Evolutionary conservation across 2,113 vertebrate genomes (phyloP).

Genomic region (Austrofundulus limnaeus): DNA sequence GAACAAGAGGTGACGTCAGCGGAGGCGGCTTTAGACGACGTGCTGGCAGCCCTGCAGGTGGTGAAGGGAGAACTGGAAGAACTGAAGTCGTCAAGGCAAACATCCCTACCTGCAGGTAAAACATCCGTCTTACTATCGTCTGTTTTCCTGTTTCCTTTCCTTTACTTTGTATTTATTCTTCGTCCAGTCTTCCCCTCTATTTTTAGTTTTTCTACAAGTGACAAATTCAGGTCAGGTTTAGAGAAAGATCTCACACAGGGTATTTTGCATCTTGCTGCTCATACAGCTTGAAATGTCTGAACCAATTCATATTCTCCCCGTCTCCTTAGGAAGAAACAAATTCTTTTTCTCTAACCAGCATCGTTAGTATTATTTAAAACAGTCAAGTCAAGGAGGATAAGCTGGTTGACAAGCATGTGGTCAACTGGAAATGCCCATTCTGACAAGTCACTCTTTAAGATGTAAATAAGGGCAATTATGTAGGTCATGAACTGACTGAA

Average conservation of each 20-base stretch:
- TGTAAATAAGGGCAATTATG: conserved; percentile 10
- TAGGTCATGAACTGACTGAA: conserved; percentile 5
- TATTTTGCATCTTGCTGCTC: too few species aligned
- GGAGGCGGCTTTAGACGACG: conserved; percentile 24
- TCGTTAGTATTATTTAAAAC: not conserved
- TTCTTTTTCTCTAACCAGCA: conserved; percentile 3
- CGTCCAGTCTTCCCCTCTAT: conserved; percentile 13
- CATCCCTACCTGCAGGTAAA: conserved; percentile 87
- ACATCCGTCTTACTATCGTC: conserved; percentile 18
- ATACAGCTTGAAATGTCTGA: too few species aligned
- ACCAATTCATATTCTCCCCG: not conserved
- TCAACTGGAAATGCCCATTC: not conserved
- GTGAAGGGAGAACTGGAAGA: conserved; percentile 70
- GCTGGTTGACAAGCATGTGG: not conserved
- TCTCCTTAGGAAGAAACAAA: not conserved
- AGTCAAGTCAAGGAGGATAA: not conserved
- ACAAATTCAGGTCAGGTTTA: conserved; percentile 50
- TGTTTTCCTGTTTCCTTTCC: conserved; percentile 24
- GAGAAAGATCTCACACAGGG: not conserved
- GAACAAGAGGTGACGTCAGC: conserved; percentile 45
- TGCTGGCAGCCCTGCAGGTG: conserved; percentile 68
- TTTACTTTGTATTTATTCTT: conserved; percentile 17
- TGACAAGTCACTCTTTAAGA: not conserved
- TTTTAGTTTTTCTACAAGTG: not conserved
- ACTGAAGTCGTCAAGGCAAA: conserved; percentile 65